A percentile compares a stretch with the other conserved stretches of the same genome.
phyloP scores from a whole-genome alignment of 2,797 vertebrate species.

The Protonibea diacanthus region DNA sequence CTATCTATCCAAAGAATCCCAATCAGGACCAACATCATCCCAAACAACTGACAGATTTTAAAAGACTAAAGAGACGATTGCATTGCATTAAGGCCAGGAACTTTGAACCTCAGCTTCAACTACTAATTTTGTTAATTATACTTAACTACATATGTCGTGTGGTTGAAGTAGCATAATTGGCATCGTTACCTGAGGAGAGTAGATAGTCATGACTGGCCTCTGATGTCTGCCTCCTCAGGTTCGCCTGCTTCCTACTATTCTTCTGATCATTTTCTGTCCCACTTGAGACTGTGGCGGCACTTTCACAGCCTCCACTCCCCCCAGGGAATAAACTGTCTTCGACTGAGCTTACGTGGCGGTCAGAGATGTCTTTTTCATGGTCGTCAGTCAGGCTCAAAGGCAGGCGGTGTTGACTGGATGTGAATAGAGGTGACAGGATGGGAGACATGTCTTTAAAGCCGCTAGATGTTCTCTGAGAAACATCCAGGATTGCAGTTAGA shows the following conservation, averaged over 20 bases:
- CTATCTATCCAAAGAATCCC: no score
- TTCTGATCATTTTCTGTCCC: constrained; percentile 2
- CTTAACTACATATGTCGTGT: neutral
- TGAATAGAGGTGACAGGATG: constrained; percentile 79
- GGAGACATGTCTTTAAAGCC: constrained; percentile 78
- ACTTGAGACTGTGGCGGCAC: neutral
- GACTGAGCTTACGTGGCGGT: neutral
- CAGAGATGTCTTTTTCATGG: constrained; percentile 4
- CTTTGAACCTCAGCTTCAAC: neutral
- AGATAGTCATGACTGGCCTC: constrained; percentile 28
- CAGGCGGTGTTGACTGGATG: constrained; percentile 78
- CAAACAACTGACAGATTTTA: no score
- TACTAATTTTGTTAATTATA: neutral
- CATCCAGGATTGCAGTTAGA: constrained; percentile 72
- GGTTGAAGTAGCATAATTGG: neutral
- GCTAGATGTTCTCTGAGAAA: constrained; percentile 70
- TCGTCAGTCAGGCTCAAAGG: constrained; percentile 49
- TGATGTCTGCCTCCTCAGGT: neutral
- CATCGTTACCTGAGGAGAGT: constrained; percentile 71
- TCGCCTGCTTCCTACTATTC: constrained; percentile 16
- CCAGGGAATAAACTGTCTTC: constrained; percentile 1
- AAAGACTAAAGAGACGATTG: no score
- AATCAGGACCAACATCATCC: no score
- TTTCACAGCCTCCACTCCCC: neutral
- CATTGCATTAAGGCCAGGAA: no score